Conservation (phyloP, 1,140 invertebrate species). For the Drosophila hydei region DNA sequence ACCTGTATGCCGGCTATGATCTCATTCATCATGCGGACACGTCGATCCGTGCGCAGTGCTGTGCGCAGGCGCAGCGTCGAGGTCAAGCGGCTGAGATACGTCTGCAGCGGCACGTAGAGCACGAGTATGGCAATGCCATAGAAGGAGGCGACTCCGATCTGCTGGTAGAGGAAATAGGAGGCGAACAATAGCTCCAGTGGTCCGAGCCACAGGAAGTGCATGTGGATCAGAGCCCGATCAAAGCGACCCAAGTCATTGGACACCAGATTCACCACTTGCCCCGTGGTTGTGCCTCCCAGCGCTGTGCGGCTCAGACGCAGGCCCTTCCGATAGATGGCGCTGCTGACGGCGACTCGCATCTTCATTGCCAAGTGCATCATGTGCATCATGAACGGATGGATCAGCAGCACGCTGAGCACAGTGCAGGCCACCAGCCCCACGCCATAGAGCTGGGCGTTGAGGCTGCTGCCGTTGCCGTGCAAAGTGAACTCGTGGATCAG, state of each 20-base stretch:
- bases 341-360: constrained; percentile 85
- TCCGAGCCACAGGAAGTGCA: constrained; percentile 85
- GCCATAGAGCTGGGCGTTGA: constrained; percentile 86
- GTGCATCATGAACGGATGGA: constrained; percentile 87
- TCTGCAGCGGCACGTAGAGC: constrained; percentile 93
- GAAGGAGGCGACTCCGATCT: constrained; percentile 86
- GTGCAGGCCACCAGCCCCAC: constrained; percentile 85
- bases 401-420: constrained; percentile 84
- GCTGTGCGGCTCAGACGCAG: constrained; percentile 87
- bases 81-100: constrained; percentile 88
- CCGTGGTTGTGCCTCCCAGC: constrained; percentile 90
- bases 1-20: constrained; percentile 93
- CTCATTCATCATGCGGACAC: constrained; percentile 94
- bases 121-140: constrained; percentile 91
- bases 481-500: constrained; percentile 85
- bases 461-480: constrained; percentile 77
- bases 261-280: constrained; percentile 90
- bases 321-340: constrained; percentile 88
- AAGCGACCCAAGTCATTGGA: constrained; percentile 87
- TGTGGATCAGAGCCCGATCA: constrained; percentile 79
- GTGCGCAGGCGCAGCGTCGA: constrained; percentile 87
- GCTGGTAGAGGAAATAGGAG: constrained; percentile 89
- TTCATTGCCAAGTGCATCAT: constrained; percentile 84
- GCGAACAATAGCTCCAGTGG: constrained; percentile 86
- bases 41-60: constrained; percentile 90